Evolutionary conservation across 2,888 invertebrate genomes (phyloP), one percentile per base, ranked within the genome.

Genomic region (Phyto melanocephala): DNA sequence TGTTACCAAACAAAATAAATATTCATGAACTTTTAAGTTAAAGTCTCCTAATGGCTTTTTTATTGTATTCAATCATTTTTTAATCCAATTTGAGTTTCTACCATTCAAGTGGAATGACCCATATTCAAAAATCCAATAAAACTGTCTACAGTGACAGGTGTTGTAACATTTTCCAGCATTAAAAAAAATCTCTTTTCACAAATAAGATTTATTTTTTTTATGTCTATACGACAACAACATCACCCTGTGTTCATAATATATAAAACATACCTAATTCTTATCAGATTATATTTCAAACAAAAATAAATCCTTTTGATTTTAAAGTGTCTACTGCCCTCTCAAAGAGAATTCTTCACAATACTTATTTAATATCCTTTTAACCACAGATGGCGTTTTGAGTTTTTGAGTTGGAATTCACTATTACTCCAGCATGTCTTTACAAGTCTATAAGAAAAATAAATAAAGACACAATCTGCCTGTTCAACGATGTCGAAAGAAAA

Each of bases 331-430:
- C 33, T 58, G 42, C 22, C 58, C 58, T 65, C 78, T 67, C 52
- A 11, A 60, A 79, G 52, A 52, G 65, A 47, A 47, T 22, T 3
- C 24, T 63, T 47, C 17, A 56, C 15, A 58, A 52, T 28, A 50
- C 65, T 45, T 67, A 79, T 67, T 74, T 79, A 74, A 74, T 74
- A 74, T 72, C 60, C 58, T 74, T 82, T 82, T 75, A 54, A 67
- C 75, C 75, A 79, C 79, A 82, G 82, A 82, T 82, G 82, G 82
- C 82, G 79, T 79, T 37, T 65, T 24, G 6, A 28, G n/a, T n/a
- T n/a, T 15, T 58, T 28, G n/a, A 56, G n/a, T n/a, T 20, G 6
- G 13, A 20, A 28, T 24, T 40, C 67, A 13, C 8, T 0, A n/a
- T n/a, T n/a, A 2, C 28, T 28, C 28, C 28, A 5, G 8, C 20